Evolutionary conservation across 2,888 invertebrate genomes (phyloP), one percentile per base, ranked within the genome.

Genomic region (Caenorhabditis sulstoni): DNA sequence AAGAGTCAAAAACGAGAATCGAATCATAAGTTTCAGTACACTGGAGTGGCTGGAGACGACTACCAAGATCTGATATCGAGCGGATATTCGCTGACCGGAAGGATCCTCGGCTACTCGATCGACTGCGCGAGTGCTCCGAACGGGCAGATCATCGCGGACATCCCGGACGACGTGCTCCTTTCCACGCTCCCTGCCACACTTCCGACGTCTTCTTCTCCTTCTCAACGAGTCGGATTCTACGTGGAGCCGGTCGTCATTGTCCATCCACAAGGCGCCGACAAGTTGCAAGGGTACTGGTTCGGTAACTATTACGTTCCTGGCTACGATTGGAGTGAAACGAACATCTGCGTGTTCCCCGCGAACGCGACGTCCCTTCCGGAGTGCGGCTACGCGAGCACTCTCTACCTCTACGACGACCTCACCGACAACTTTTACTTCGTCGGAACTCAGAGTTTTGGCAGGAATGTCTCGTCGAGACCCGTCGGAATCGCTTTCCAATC

Each of bases 31-130:
- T 39, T 67, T 22, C 52, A 67, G 67, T 39, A 35, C 37, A 68
- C 49, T 12, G 68, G 52, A n/a, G 44, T 61, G 11, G 59, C 52
- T 44, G 68, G 59, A 16, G 68, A 68, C 35, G 52, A 59, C 22
- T 58, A 50, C 49, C 5, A 3, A 18, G 37, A 18, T 16, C 39
- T 66, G 1, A 18, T 18, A 8, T 50, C 59, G 18, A 18, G 41
- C 20, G 68, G 68, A 35, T 68, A 41, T 52, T 16, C 3, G 0
- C 29, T 37, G 35, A 68, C 68, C 16, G 68, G 68, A n/a, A 59
- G 58, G 5, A 22, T 68, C 12, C 58, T 68, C 20, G 68, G 68
- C n/a, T 68, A 53, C 59, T 59, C 68, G 4, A 61, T 68, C 2
- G 59, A 59, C 18, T 68, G 68, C 39, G 18, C 14, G 8, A 11